phyloP scores from a whole-genome alignment of 2,797 vertebrate genomes.

The Propithecus deckenii region DNA sequence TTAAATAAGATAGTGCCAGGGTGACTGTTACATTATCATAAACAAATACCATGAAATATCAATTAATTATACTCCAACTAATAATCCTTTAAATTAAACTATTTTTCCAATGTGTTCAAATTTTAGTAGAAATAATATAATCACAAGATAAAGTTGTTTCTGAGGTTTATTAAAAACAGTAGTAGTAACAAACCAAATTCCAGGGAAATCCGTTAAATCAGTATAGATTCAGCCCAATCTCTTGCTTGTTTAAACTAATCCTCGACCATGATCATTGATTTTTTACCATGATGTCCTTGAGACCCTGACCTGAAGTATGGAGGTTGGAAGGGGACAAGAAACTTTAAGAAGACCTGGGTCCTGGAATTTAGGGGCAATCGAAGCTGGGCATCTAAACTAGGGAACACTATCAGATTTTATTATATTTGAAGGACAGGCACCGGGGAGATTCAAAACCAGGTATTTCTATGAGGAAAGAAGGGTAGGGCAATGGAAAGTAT shows the following conservation, averaged over 20 bases:
- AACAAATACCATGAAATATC: slow-evolving; percentile 54
- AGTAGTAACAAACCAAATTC: slow-evolving; percentile 20
- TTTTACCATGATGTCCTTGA: neutral
- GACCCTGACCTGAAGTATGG: neutral
- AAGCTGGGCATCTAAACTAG: neutral
- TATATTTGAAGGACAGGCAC: neutral
- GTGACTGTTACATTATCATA: slow-evolving; percentile 37
- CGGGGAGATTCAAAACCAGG: neutral
- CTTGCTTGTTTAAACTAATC: neutral
- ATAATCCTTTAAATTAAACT: slow-evolving; percentile 29
- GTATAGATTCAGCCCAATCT: neutral
- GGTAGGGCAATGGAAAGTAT: neutral
- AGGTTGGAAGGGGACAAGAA: neutral
- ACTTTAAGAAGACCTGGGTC: neutral
- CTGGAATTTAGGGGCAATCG: neutral
- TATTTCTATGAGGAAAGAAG: slow-evolving; percentile 7
- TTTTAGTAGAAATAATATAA: slow-evolving; percentile 32
- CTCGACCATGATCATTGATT: neutral
- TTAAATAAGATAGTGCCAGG: slow-evolving; percentile 39
- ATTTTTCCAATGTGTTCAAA: neutral
- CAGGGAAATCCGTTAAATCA: neutral
- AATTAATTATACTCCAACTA: slow-evolving; percentile 55
- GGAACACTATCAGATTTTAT: neutral
- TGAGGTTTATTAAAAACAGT: slow-evolving; percentile 37
- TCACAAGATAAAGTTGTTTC: neutral